phyloP scores from a whole-genome alignment of 2,797 vertebrate species.

The Phataginus tetradactyla region DNA sequence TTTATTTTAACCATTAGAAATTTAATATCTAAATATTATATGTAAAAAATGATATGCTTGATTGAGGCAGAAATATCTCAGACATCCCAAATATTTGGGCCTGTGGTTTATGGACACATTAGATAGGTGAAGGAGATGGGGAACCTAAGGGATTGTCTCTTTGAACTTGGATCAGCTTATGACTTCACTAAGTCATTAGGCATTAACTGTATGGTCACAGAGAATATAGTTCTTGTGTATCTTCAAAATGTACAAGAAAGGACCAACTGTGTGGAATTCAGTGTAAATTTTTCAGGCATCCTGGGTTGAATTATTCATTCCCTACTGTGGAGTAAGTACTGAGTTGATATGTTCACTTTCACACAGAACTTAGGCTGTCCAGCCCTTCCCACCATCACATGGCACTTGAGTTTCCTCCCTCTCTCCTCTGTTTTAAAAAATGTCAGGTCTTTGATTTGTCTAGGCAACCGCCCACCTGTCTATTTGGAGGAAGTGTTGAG shows the following conservation, averaged over 20 bases:
- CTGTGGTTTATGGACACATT: neutral
- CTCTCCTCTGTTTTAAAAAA: neutral
- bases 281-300: neutral
- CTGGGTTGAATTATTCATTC: neutral
- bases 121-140: neutral
- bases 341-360: neutral
- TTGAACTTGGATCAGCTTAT: slow-evolving; percentile 25
- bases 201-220: neutral
- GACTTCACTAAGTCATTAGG: slow-evolving; percentile 5
- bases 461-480: neutral
- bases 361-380: neutral
- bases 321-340: neutral
- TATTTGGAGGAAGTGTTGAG: neutral
- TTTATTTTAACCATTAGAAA: slow-evolving; percentile 82
- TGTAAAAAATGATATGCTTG: slow-evolving; percentile 63
- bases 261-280: neutral
- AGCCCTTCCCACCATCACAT: neutral
- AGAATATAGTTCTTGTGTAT: neutral
- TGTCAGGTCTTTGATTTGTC: neutral
- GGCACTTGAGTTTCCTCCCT: neutral
- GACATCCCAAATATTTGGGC: slow-evolving; percentile 43
- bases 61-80: slow-evolving; percentile 58
- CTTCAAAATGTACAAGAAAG: neutral
- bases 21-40: slow-evolving; percentile 81
- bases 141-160: neutral